phyloP scores from a whole-genome alignment of 92 coral and sea anemone species.

The Ricordea florida region DNA sequence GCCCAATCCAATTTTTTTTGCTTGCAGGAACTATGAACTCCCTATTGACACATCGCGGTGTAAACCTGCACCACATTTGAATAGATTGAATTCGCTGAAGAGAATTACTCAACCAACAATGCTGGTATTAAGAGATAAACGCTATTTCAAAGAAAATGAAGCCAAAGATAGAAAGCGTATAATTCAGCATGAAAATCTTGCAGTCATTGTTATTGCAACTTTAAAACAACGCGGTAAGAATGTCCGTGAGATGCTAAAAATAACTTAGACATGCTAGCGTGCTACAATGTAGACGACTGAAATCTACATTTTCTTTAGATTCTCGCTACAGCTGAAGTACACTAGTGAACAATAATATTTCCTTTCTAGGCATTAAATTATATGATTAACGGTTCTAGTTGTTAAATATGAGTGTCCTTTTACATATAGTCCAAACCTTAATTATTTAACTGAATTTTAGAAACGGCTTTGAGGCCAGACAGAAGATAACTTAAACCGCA shows the following conservation, averaged over 20 bases:
- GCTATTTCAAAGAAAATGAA: neutral
- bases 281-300: constrained; percentile 8
- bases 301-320: constrained; percentile 11
- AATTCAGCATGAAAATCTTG: neutral
- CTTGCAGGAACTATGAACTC: too few relatives aligned
- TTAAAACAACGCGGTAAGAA: neutral
- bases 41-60: too few relatives aligned
- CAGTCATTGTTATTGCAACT: neutral
- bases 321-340: constrained; percentile 2
- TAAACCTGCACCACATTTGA: too few relatives aligned
- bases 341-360: neutral
- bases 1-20: neutral
- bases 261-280: constrained; percentile 8
- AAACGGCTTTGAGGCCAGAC: too few relatives aligned
- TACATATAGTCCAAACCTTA: too few relatives aligned
- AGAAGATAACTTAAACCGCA: too few relatives aligned
- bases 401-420: too few relatives aligned
- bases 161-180: neutral
- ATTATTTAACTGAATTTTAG: too few relatives aligned
- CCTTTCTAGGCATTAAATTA: too few relatives aligned
- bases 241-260: neutral
- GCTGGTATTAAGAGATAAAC: neutral
- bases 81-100: too few relatives aligned
- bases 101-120: neutral
- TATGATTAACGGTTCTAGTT: too few relatives aligned